phyloP scores from a whole-genome alignment of 2,888 invertebrate genomes.

The Beris chalybata region DNA sequence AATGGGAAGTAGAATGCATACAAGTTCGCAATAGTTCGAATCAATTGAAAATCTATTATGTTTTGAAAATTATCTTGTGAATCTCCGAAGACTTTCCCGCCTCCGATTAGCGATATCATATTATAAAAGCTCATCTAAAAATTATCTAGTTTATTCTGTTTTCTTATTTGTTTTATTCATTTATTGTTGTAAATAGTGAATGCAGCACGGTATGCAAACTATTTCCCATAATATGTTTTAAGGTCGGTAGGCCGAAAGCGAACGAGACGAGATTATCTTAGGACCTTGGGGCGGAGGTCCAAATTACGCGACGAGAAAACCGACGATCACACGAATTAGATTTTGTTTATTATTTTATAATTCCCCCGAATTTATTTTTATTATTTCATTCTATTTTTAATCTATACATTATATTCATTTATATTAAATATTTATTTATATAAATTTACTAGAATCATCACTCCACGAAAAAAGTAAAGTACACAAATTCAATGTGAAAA shows the following conservation, averaged over 20 bases:
- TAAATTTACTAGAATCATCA: background rate
- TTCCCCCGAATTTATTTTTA: slow-evolving; percentile 25
- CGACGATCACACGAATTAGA: slow-evolving; percentile 49
- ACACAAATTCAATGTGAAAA: background rate
- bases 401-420: slow-evolving; percentile 9
- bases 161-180: background rate
- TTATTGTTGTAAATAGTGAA: slow-evolving; percentile 1
- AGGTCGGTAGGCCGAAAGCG: slow-evolving; percentile 42
- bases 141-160: background rate
- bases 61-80: too few species aligned
- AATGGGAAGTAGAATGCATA: slow-evolving; percentile 14
- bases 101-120: too few species aligned
- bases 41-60: background rate
- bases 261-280: slow-evolving; percentile 40
- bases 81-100: too few species aligned
- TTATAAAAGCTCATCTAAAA: background rate
- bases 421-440: background rate
- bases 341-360: slow-evolving; percentile 20
- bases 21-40: slow-evolving; percentile 5
- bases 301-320: slow-evolving; percentile 46
- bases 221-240: slow-evolving; percentile 29
- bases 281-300: slow-evolving; percentile 56
- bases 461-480: too few species aligned
- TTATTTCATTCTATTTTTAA: slow-evolving; percentile 15
- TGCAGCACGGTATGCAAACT: background rate